Base-by-base conservation (phyloP, 2,113 vertebrate species). In the Sisor rabdophorus region DNA sequence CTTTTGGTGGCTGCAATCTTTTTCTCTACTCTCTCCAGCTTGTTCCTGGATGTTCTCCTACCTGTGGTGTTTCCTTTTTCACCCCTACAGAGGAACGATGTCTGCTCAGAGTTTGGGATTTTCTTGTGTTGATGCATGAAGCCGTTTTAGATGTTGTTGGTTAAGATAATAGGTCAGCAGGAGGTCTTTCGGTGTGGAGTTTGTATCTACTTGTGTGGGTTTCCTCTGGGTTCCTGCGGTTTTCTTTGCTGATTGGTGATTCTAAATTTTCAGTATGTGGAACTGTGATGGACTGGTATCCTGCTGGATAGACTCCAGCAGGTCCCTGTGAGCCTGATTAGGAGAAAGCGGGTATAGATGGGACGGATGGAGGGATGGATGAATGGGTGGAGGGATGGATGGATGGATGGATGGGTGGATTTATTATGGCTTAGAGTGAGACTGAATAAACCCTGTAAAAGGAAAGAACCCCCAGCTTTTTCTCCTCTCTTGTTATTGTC, bases 51-150 rank as follows among this genome's bases (percentile, higher is more conserved):
- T 53, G 17, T 30, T 2, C 72, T 59, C 75, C 73, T 58, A 72
- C 65, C 50, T 10, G 50, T 80, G 81, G 80, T 71, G n/a, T n/a
- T n/a, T 81, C 13, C 55, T 48, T 30, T 55, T 55, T 30, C 40
- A 22, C 64, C 44, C 59, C 55, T 28, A 30, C 52, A 28, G 40
- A 70, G 54, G 36, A 17, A 12, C 60, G 12, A 32, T 10, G 16
- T 20, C 7, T 24, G 54, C 30, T 48, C 30, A 69, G 22, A 24
- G 40, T 19, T 48, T 50, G 52, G n/a, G 74, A 28, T 81, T 47
- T 74, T 68, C 22, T 36, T 61, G 44, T 47, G 54, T 61, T 56
- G 22, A 44, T 32, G 20, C 22, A 61, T 65, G 69, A 67, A 79
- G 24, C 10, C 19, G 3, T 19, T 20, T 63, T 36, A 50, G 53